Conservation (phyloP, 2,113 vertebrate species). For the Myxocyprinus asiaticus region DNA sequence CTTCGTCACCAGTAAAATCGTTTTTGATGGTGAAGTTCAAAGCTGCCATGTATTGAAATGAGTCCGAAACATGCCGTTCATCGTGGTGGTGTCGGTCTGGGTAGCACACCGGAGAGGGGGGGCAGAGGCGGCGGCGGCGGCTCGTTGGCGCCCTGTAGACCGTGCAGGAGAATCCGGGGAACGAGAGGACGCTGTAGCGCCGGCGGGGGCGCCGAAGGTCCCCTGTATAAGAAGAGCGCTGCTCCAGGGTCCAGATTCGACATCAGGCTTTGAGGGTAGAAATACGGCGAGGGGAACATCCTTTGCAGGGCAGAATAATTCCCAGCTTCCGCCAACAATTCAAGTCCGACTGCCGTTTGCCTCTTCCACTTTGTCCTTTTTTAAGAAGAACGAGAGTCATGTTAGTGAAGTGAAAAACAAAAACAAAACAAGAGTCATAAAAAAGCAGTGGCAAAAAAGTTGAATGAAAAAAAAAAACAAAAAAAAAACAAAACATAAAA, state of each 20-base stretch:
- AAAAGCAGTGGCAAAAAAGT: background rate
- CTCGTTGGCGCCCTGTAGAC: conserved; percentile 88
- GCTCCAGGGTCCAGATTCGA: conserved; percentile 95
- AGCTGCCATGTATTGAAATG: conserved; percentile 44
- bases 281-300: conserved; percentile 97
- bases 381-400: conserved; percentile 30
- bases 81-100: conserved; percentile 88
- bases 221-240: conserved; percentile 93
- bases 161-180: conserved; percentile 93
- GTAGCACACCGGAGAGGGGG: conserved; percentile 85
- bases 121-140: conserved; percentile 89
- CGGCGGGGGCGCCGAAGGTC: conserved; percentile 89
- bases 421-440: no score
- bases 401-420: conserved; percentile 11
- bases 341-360: conserved; percentile 94
- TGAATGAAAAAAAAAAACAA: no score
- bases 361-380: conserved; percentile 94
- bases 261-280: conserved; percentile 94
- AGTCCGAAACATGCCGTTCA: conserved; percentile 72
- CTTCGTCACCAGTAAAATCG: conserved; percentile 44
- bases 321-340: conserved; percentile 93
- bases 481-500: no score
- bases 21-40: conserved; percentile 57
- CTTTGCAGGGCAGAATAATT: conserved; percentile 95
- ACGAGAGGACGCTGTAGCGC: conserved; percentile 91